Evolutionary conservation across 2,888 invertebrate species (phyloP).

Genomic region (Acronicta leporina): DNA sequence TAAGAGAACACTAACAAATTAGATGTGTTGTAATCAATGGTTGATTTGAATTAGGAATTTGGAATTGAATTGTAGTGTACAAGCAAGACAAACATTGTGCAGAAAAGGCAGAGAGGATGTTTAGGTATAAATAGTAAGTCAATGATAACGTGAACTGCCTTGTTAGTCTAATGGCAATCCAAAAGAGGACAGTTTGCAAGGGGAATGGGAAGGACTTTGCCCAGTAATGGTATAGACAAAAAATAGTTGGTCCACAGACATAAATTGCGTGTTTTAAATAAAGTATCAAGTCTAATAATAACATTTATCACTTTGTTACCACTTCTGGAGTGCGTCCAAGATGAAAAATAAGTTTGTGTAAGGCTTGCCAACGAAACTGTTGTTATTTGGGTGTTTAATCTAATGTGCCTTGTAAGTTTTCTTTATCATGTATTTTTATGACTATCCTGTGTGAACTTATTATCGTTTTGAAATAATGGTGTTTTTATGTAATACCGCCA

Average conservation of each 20-base stretch:
- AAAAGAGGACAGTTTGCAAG: too few relatives aligned
- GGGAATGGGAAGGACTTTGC: too few relatives aligned
- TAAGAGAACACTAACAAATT: slow-evolving; percentile 46
- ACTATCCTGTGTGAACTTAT: slow-evolving; percentile 5
- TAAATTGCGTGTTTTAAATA: slow-evolving; percentile 21
- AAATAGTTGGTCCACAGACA: background rate
- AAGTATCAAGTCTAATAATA: slow-evolving; percentile 46
- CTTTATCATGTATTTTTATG: slow-evolving; percentile 30
- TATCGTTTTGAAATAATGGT: background rate
- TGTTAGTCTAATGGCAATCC: too few relatives aligned
- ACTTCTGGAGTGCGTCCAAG: slow-evolving; percentile 71
- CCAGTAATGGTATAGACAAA: too few relatives aligned
- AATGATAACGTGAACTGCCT: too few relatives aligned
- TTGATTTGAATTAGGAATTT: slow-evolving; percentile 26
- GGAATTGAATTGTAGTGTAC: slow-evolving; percentile 31
- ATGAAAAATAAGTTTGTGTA: slow-evolving; percentile 67
- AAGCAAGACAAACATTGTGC: background rate
- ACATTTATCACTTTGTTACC: slow-evolving; percentile 60
- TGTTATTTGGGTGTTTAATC: slow-evolving; percentile 55
- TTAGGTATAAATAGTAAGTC: too few relatives aligned
- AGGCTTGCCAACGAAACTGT: slow-evolving; percentile 63
- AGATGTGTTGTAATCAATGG: slow-evolving; percentile 31
- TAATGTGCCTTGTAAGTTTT: slow-evolving; percentile 32
- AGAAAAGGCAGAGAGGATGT: background rate
- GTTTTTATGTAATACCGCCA: too few relatives aligned